Evolutionary conservation across 2,888 invertebrate species (phyloP).

Genomic region (Agriopis leucophaearia): DNA sequence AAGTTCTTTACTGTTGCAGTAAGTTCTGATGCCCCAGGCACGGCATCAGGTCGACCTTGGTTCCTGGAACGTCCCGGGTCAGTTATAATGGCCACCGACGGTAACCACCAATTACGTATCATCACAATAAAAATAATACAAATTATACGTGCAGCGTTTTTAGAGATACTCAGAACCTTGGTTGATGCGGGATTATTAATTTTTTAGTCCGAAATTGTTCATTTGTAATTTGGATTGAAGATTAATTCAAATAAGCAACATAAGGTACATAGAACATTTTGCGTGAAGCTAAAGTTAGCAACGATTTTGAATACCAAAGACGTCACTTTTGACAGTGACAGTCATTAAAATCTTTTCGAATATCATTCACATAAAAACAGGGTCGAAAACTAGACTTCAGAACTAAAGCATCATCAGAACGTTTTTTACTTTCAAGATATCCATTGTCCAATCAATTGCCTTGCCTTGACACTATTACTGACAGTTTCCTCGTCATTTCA

Average conservation of each 20-base stretch:
- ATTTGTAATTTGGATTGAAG: slow-evolving; percentile 10
- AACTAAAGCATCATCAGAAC: neutral
- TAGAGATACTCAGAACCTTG: slow-evolving; percentile 35
- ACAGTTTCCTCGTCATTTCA: slow-evolving; percentile 9
- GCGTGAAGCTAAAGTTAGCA: too few relatives aligned
- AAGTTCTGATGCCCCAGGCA: slow-evolving; percentile 61
- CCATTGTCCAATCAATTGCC: neutral
- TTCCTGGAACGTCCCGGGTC: slow-evolving; percentile 71
- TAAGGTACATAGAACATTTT: neutral
- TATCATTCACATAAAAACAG: neutral
- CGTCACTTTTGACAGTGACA: neutral
- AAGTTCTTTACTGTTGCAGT: slow-evolving; percentile 8
- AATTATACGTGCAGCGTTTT: slow-evolving; percentile 71
- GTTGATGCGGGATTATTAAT: slow-evolving; percentile 24
- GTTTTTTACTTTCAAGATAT: neutral
- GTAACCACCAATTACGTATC: slow-evolving; percentile 75
- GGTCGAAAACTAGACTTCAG: neutral
- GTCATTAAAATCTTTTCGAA: neutral
- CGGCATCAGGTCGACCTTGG: slow-evolving; percentile 63
- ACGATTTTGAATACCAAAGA: too few relatives aligned
- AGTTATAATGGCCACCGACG: slow-evolving; percentile 65
- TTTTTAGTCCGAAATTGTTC: slow-evolving; percentile 19
- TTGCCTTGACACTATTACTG: slow-evolving; percentile 2
- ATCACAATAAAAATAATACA: slow-evolving; percentile 80
- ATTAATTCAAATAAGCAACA: slow-evolving; percentile 5